Evolutionary conservation across 2,797 vertebrate genomes (phyloP), one percentile per base, ranked within the genome.

Genomic region (Gymnopithys bicolor): DNA sequence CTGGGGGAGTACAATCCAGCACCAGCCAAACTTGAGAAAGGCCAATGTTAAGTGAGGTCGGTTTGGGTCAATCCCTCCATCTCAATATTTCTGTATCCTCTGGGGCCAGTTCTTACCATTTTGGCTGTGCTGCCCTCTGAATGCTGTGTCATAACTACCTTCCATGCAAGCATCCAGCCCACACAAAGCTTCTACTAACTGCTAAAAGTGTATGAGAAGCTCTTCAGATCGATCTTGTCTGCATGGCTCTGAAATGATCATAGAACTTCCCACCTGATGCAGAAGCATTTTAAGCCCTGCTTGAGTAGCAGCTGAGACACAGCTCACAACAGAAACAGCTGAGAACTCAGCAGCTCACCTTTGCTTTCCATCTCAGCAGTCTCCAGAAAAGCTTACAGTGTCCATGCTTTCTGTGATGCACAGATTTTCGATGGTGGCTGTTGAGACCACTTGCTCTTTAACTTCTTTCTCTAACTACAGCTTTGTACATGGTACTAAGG

Each of bases 51-150:
- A 70, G 2, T 19, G 35, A 68, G 12, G 11, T 10, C 43, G 43
- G 13, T 58, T 77, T 41, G 22, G 22, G 43, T n/a, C 33, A 73
- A 10, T 9, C 9, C 19, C 12, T 80, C 27, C 15, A 58, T 45
- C 52, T 59, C 75, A 53, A 35, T 69, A 37, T 22, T 30, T 66
- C 53, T 39, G 22, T 3, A 1, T 12, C 52, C 23, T 85, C 37
- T 53, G 30, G 15, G 7, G 22, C 64, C 27, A 46, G 2, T 70
- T 77, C 68, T 78, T 49, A 56, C 30, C 18, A 6, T 25, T 63
- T 70, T 14, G 18, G 10, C 45, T 41, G 25, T 32, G 48, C 32
- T 4, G 1, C 28, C 33, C 10, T 86, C 21, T 0, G 0, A 58
- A 53, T 28, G 13, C 13, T 43, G 35, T 28, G 24, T 19, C 51